Base-by-base conservation (phyloP, 2,888 invertebrate genomes). In the Dynastes hyllus region DNA sequence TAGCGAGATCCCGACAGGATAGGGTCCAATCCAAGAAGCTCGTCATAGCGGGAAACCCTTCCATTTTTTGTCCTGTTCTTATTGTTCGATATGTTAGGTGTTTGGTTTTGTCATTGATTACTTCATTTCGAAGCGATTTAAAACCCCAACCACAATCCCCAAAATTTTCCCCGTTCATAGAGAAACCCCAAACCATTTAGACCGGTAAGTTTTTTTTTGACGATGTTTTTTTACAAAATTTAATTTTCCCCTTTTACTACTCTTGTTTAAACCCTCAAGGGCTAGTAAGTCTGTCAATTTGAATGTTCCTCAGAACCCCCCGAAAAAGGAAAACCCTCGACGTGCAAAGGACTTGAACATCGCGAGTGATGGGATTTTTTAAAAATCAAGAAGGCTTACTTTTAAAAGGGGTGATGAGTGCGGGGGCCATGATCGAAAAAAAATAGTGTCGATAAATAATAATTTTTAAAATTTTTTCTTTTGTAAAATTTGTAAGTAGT, bases 331-430 rank as follows among this genome's bases (percentile, higher is more conserved):
- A 86, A 94, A 94, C 87, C 87, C 87, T 93, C 80, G 93, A 93
- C 85, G 86, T 88, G 87, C 79, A 89, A 89, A 89, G 85, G 89
- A 89, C 83, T 85, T 89, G 81, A 89, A 89, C 80, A 89, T 89
- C 71, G 85, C 88, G 16, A 89, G 87, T 84, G 89, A 89, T 88
- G 94, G 95, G 83, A 96, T 96, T 77, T 91, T 96, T 88, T 96
- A 96, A 88, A 96, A 96, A 96, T 96, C 82, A 96, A 96, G 92
- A 95, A 96, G 91, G 96, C 96, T 86, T 96, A 96, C 86, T 96
- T 96, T 90, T 96, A 92, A n/a, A n/a, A n/a, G n/a, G n/a, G n/a
- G 58, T 67, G 50, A 70, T 8, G 50, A 29, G 40, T 27, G 45
- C 32, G 79, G 69, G 76, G 70, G 77, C 79, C 79, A 55, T n/a